Conservation (phyloP, 1,140 invertebrate species). For the Drosophila nigromelanica region DNA sequence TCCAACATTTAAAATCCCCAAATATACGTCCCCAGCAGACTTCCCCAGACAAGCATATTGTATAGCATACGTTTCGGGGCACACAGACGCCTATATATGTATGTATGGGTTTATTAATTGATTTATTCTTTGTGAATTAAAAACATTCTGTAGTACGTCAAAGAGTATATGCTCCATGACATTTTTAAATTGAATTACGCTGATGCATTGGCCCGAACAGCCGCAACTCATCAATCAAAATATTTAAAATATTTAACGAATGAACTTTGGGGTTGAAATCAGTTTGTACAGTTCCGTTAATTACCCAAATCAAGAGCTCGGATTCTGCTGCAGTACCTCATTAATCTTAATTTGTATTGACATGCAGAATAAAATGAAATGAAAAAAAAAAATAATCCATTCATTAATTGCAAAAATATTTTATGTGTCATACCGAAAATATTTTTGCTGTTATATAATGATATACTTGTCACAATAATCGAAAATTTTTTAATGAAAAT, state of each 20-base stretch:
- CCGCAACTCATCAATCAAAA: constrained; percentile 7
- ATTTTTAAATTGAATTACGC: not conserved
- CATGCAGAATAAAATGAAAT: not conserved
- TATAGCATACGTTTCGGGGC: not conserved
- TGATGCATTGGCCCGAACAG: not conserved
- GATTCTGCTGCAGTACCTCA: too few species aligned
- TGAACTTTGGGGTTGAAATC: not conserved
- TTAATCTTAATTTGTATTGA: not conserved
- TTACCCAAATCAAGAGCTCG: constrained; percentile 1
- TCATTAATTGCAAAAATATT: not conserved
- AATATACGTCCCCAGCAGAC: not conserved
- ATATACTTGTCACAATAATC: too few species aligned
- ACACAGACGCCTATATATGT: too few species aligned
- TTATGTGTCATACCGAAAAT: too few species aligned
- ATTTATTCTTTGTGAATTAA: too few species aligned
- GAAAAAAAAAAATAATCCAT: not conserved
- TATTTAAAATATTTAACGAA: not conserved
- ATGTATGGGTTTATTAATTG: too few species aligned
- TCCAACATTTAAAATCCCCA: too few species aligned
- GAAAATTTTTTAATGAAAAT: too few species aligned
- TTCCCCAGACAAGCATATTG: too few species aligned
- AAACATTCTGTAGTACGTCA: not conserved
- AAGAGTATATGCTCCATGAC: constrained; percentile 3
- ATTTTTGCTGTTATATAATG: too few species aligned
- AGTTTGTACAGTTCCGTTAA: not conserved